Percentiles rank a stretch among this genome's conserved stretches.
Evolutionary conservation across 2,113 vertebrate species (phyloP).

Genomic region (Chrysochloris asiatica): DNA sequence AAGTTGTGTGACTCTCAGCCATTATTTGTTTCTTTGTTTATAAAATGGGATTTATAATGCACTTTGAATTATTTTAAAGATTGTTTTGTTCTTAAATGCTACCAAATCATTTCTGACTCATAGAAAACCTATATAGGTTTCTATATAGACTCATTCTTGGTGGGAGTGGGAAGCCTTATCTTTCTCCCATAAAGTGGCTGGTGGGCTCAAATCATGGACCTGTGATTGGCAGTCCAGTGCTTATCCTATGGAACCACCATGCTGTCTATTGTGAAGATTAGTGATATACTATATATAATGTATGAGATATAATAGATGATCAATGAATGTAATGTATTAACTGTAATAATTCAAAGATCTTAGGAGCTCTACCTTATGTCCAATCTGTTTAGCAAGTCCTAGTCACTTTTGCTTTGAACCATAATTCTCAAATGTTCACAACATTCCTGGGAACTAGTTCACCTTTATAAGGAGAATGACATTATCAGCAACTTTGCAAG

Average conservation of each 20-base stretch:
- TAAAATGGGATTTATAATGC: background rate
- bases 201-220: too few species aligned
- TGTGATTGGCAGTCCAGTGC: too few species aligned
- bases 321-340: background rate
- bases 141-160: too few species aligned
- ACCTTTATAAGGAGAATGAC: background rate
- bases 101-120: too few species aligned
- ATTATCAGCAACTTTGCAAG: background rate
- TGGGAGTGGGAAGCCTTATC: too few species aligned
- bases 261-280: background rate
- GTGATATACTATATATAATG: background rate
- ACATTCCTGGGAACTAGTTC: background rate
- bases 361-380: background rate
- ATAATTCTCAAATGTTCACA: slow-evolving; percentile 19
- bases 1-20: background rate
- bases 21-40: background rate
- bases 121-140: too few species aligned
- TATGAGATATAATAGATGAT: background rate
- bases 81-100: too few species aligned
- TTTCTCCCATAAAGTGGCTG: too few species aligned
- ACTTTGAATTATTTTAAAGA: background rate
- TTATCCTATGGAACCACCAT: too few species aligned
- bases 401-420: background rate
- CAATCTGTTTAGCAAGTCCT: background rate
- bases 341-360: background rate